Percentiles rank a stretch among this genome's conserved stretches.
Evolutionary conservation across 2,113 vertebrate genomes (phyloP).

Genomic region (Callaeas wilsoni): DNA sequence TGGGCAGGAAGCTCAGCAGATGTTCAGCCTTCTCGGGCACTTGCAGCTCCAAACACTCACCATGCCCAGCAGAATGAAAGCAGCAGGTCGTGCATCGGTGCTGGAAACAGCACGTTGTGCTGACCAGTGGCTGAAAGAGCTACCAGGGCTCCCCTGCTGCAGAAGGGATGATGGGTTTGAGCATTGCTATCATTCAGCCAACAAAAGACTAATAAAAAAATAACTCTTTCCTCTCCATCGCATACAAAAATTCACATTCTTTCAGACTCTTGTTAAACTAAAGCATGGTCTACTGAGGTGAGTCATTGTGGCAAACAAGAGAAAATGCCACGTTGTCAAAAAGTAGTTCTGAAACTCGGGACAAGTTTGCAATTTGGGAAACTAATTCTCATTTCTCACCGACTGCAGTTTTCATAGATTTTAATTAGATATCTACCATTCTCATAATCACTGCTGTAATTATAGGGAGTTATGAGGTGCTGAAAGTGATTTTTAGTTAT

Average conservation of each 20-base stretch:
- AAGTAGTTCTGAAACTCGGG: not conserved
- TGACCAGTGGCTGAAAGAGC: not conserved
- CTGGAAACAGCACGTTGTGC: not conserved
- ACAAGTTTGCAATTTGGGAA: not conserved
- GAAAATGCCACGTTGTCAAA: not conserved
- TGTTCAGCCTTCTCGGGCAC: not conserved
- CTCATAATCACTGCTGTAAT: conserved; percentile 42
- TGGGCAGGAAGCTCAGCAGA: not conserved
- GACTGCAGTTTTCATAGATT: conserved; percentile 41
- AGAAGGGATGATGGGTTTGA: not conserved
- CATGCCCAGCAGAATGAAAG: not conserved
- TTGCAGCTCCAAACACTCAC: not conserved
- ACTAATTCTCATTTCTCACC: not conserved
- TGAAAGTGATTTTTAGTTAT: not conserved
- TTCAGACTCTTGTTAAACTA: not conserved
- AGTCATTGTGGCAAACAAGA: not conserved
- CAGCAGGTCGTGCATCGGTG: not conserved
- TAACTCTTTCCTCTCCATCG: not conserved
- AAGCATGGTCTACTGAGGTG: not conserved
- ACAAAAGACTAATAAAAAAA: not conserved
- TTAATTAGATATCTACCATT: conserved; percentile 57
- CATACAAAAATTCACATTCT: not conserved
- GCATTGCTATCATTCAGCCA: not conserved
- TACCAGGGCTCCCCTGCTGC: not conserved
- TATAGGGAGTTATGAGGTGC: conserved; percentile 18